Percentiles rank a stretch among this genome's conserved stretches.
Conservation (phyloP, 35 echinoderm and acorn worm species). For the Apostichopus parvimensis region DNA sequence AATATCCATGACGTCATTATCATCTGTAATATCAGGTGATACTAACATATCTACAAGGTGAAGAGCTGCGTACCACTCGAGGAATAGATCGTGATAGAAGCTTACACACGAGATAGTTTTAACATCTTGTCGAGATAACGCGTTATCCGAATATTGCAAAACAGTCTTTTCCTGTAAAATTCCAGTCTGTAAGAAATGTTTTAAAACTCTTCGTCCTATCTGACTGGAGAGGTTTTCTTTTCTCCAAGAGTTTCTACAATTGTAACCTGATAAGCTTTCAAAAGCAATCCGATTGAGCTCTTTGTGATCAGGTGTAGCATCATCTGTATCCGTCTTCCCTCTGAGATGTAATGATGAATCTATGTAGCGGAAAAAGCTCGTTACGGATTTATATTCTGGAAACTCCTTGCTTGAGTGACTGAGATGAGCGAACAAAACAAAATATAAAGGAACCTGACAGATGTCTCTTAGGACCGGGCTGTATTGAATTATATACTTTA, state of each 20-base stretch:
- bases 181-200: neutral
- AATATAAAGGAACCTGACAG: conserved; percentile 10
- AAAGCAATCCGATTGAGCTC: neutral
- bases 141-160: neutral
- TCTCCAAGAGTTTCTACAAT: neutral
- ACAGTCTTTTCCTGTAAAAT: neutral
- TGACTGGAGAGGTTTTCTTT: neutral
- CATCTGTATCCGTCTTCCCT: neutral
- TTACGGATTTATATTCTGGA: neutral
- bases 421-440: neutral
- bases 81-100: neutral
- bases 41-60: neutral
- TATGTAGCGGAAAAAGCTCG: neutral
- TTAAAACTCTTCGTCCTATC: neutral
- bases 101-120: neutral
- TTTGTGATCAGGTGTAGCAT: neutral
- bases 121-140: neutral
- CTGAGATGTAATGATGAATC: neutral
- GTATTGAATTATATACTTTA: neutral
- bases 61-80: neutral
- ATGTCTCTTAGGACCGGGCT: neutral
- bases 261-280: neutral
- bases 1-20: neutral
- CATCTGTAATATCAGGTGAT: neutral
- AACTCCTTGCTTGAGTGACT: neutral